phyloP scores from a whole-genome alignment of 2,797 vertebrate species.

The Syndactyla subalaris region DNA sequence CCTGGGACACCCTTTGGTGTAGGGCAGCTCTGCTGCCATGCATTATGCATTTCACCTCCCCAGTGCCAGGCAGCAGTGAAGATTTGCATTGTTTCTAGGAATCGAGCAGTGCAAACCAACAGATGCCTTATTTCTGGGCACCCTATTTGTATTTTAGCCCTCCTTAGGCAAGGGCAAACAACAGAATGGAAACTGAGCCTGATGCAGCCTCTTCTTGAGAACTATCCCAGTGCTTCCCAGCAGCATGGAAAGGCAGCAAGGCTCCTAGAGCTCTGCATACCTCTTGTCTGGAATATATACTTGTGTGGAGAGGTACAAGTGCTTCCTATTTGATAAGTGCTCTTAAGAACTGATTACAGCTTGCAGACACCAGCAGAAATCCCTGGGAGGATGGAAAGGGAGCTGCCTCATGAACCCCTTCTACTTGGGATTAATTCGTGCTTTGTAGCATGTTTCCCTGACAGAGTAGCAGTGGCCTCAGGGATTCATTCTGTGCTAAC shows the following conservation, averaged over 20 bases:
- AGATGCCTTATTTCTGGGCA: neutral
- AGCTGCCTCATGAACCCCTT: neutral
- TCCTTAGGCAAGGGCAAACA: neutral
- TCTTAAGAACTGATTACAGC: slow-evolving; percentile 9
- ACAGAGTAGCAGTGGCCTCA: neutral
- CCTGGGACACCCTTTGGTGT: rapidly evolving
- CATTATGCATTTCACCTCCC: neutral
- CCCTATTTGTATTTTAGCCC: neutral
- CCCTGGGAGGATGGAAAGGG: neutral
- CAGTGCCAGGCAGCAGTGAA: neutral
- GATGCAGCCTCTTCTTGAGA: neutral
- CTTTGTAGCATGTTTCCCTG: neutral
- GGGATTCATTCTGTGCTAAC: neutral
- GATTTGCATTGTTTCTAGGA: neutral
- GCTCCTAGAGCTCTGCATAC: neutral
- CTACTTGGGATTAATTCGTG: neutral
- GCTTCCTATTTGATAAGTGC: slow-evolving; percentile 1
- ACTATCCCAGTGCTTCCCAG: neutral
- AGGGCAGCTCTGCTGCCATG: neutral
- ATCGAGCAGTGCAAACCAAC: neutral
- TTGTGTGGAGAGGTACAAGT: slow-evolving; percentile 23
- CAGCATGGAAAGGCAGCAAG: neutral
- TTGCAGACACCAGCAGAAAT: neutral
- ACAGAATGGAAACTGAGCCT: neutral
- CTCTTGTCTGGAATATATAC: neutral